A percentile compares a stretch with the other conserved stretches of the same genome.
phyloP scores from a whole-genome alignment of 2,888 invertebrate species.

The Rugalucina vietnamica region DNA sequence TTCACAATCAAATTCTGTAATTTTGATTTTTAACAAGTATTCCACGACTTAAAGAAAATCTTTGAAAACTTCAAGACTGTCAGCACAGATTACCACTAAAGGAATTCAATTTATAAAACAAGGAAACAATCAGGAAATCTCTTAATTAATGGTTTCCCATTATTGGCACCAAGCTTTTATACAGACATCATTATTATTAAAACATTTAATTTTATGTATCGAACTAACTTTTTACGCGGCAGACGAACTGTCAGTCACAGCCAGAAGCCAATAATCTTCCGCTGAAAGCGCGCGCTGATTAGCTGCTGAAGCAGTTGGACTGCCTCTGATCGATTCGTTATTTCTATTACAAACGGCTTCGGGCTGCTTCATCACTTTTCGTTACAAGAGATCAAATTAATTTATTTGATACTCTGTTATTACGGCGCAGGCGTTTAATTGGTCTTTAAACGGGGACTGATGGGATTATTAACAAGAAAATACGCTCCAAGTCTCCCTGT shows the following conservation, averaged over 20 bases:
- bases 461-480: constrained; percentile 1
- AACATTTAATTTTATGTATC: constrained; percentile 9
- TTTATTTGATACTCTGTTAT: constrained; percentile 7
- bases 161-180: constrained; percentile 7
- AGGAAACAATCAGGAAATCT: neutral
- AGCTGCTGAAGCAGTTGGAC: constrained; percentile 50
- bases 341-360: constrained; percentile 2
- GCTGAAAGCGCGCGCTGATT: constrained; percentile 61
- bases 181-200: neutral
- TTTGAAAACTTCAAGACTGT: too few relatives aligned
- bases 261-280: constrained; percentile 57
- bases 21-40: too few relatives aligned
- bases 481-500: neutral
- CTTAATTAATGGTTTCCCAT: neutral
- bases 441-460: neutral
- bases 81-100: neutral
- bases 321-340: constrained; percentile 13
- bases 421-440: constrained; percentile 3
- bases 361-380: neutral
- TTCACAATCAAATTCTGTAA: too few relatives aligned
- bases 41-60: too few relatives aligned
- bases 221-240: neutral
- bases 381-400: constrained; percentile 14
- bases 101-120: neutral
- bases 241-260: neutral